Evolutionary conservation across 2,888 invertebrate genomes (phyloP).

Genomic region (Ametastegia equiseti): DNA sequence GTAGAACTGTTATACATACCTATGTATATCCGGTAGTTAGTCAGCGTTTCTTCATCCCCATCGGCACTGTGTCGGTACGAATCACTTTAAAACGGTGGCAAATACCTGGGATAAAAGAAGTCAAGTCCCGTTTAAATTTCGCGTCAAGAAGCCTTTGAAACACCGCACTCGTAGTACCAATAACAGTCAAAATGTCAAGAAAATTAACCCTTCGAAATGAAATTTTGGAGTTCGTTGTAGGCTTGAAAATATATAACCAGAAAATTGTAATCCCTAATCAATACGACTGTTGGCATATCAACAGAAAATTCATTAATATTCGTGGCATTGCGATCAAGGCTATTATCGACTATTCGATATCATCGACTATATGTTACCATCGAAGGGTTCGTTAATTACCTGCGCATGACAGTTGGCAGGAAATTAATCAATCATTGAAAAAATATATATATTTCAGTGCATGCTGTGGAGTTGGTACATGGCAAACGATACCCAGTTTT

Average conservation of each 20-base stretch:
- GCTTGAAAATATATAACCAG: background rate
- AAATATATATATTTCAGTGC: slow-evolving; percentile 70
- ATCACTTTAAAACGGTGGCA: background rate
- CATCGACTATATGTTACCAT: background rate
- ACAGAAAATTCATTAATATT: background rate
- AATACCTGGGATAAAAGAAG: background rate
- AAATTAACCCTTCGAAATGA: background rate
- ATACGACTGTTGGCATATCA: too few relatives aligned
- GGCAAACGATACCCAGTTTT: slow-evolving; percentile 76
- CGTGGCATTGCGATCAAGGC: background rate
- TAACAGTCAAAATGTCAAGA: background rate
- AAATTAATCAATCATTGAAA: slow-evolving; percentile 19
- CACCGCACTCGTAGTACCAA: background rate
- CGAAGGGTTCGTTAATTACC: background rate
- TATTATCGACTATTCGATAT: background rate
- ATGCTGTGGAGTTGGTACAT: slow-evolving; percentile 77
- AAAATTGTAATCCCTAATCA: background rate
- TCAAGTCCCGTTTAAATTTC: slow-evolving; percentile 13
- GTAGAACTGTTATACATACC: background rate
- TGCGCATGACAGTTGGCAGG: background rate
- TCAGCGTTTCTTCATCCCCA: background rate
- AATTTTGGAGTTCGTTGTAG: background rate
- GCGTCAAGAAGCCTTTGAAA: background rate
- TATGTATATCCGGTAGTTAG: slow-evolving; percentile 24
- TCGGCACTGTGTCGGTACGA: background rate